Base-by-base conservation (phyloP, 2,888 invertebrate genomes). In the Acleris cristana region DNA sequence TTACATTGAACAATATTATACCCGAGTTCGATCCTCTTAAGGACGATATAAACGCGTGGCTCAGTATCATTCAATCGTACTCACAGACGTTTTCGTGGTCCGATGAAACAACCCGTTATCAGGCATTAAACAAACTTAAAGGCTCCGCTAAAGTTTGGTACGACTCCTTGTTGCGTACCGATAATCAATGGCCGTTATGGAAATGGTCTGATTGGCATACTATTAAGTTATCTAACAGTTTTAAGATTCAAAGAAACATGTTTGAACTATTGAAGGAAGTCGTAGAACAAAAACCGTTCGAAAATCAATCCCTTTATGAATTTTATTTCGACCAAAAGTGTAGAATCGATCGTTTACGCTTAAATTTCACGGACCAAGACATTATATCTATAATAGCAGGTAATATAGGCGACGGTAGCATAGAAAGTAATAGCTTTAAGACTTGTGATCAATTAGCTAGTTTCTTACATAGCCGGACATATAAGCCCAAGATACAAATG, bases 351-450 rank as follows among this genome's bases (percentile, higher is more conserved):
- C 21, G 44, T 21, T 52, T 52, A 53, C 44, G 51, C 14, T 19
- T 61, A 44, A 52, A 52, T 40, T 61, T 61, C 14, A 52, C 61
- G 6, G 52, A 61, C 3, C 30, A 16, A n/a, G 30, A 52, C n/a
- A 44, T 51, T 10, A 61, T n/a, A n/a, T 52, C 61, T 8, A 40
- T 52, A 18, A 53, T 52, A 10, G 3, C 40, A 5, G 34, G 52
- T n/a, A 19, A 69, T 6, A 40, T 64, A n/a, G 61, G 64, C 2
- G 70, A 69, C n/a, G 69, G 65, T 45, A 66, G 65, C 14, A 70
- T 64, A 5, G 69, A 69, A 3, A 65, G 65, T 44, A 66, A 64
- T 40, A 70, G 68, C 44, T 71, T 68, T 8, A 26, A 67, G n/a
- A 67, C 67, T n/a, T 62, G 60, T 16, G 16, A 21, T 1, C 2